Evolutionary conservation across 2,888 invertebrate genomes (phyloP).

Genomic region (Temnothorax ravouxi): DNA sequence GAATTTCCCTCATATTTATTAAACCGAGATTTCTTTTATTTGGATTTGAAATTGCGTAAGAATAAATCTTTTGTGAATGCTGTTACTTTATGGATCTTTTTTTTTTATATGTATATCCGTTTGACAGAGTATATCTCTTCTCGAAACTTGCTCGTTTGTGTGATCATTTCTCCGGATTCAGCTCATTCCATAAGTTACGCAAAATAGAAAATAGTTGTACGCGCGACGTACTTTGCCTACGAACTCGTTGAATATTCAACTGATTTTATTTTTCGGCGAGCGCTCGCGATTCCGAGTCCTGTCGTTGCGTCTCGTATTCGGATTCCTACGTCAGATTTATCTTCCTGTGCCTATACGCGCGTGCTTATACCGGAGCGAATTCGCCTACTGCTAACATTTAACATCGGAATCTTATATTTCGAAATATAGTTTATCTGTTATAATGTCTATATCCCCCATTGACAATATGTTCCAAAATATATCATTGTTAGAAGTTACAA

Average conservation of each 20-base stretch:
- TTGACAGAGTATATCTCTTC: constrained; percentile 24
- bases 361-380: constrained; percentile 45
- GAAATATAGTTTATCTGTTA: constrained; percentile 84
- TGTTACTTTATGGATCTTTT: neutral
- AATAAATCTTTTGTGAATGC: neutral
- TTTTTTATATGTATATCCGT: neutral
- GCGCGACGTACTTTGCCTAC: constrained; percentile 59
- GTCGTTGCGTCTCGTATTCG: constrained; percentile 16
- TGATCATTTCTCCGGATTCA: constrained; percentile 37
- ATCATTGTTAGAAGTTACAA: constrained; percentile 85
- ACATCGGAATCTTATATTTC: constrained; percentile 81
- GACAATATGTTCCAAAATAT: constrained; percentile 86
- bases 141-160: constrained; percentile 41
- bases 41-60: neutral
- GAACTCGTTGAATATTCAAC: constrained; percentile 59
- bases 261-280: constrained; percentile 56
- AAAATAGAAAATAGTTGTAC: constrained; percentile 61
- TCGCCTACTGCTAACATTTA: constrained; percentile 48
- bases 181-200: constrained; percentile 57
- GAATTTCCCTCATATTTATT: constrained; percentile 25
- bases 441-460: constrained; percentile 85
- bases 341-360: neutral
- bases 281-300: constrained; percentile 59
- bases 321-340: constrained; percentile 20
- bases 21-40: neutral